A percentile compares a stretch with the other conserved stretches of the same genome.
Conservation (phyloP, 2,888 invertebrate species). For the Acanthosepion lycidas region DNA sequence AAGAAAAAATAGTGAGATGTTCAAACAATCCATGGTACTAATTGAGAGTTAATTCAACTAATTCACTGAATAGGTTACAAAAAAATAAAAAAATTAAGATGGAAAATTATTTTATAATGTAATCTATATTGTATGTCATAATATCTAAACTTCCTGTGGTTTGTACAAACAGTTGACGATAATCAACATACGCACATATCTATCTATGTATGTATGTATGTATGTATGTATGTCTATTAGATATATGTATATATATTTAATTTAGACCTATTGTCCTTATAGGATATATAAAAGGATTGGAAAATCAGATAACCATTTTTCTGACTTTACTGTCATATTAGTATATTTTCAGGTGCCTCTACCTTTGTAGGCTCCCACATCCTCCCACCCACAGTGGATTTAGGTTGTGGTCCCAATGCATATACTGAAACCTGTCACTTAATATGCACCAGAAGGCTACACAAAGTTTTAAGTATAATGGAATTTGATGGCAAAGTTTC, state of each 20-base stretch:
- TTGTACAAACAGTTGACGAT: too few relatives aligned
- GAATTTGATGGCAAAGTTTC: conserved; percentile 33
- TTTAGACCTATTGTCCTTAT: background rate
- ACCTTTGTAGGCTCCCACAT: background rate
- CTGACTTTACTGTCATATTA: background rate
- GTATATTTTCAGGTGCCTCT: conserved; percentile 33
- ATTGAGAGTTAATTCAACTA: too few relatives aligned
- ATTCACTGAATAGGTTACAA: too few relatives aligned
- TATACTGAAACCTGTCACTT: conserved; percentile 2
- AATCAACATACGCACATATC: background rate
- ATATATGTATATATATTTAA: background rate
- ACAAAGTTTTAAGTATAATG: conserved; percentile 23
- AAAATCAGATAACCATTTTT: background rate
- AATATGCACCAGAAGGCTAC: conserved; percentile 21
- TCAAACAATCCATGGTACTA: too few relatives aligned
- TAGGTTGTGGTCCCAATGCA: background rate
- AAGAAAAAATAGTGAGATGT: too few relatives aligned
- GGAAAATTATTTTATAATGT: too few relatives aligned
- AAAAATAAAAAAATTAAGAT: too few relatives aligned
- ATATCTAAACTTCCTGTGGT: too few relatives aligned
- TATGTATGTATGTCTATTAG: background rate
- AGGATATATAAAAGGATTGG: background rate
- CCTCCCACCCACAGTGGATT: background rate
- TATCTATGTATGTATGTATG: background rate
- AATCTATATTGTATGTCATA: too few relatives aligned